These are phyloP conservation scores for Bombyx mandarina DNA, from an alignment of 1,140 invertebrate genomes.

Conservation along the genomic window DNA sequence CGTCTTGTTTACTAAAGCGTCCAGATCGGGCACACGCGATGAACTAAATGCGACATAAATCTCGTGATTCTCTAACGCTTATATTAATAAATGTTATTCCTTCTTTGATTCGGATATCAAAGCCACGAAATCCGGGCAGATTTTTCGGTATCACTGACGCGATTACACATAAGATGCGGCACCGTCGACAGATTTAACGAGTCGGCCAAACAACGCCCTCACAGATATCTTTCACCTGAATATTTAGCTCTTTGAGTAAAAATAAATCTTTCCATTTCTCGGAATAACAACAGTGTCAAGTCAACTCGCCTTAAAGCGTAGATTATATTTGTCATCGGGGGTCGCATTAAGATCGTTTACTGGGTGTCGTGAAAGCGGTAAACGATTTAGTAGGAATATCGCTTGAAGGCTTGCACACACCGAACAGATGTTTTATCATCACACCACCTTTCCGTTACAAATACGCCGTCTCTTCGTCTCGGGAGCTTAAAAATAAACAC, in stretches of 20 bases:
- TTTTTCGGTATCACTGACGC: slow-evolving; percentile 48
- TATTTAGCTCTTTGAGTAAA: slow-evolving; percentile 63
- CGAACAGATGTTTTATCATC: slow-evolving; percentile 50
- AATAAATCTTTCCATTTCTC: slow-evolving; percentile 60
- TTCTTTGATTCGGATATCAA: slow-evolving; percentile 55
- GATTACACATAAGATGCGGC: slow-evolving; percentile 35
- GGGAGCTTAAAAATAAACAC: slow-evolving; percentile 30
- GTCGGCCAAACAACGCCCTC: slow-evolving; percentile 37
- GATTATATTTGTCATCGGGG: slow-evolving; percentile 65
- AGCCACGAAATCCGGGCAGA: slow-evolving; percentile 39
- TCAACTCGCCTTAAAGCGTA: slow-evolving; percentile 52
- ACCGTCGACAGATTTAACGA: slow-evolving; percentile 56
- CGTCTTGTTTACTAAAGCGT: too few species aligned
- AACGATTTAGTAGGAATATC: slow-evolving; percentile 32
- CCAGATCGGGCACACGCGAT: too few species aligned
- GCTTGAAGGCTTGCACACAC: slow-evolving; percentile 22
- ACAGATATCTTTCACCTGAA: slow-evolving; percentile 64
- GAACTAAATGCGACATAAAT: too few species aligned
- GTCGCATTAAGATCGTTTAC: slow-evolving; percentile 45
- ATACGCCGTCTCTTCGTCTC: slow-evolving; percentile 22
- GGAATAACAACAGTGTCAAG: slow-evolving; percentile 62
- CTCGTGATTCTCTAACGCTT: slow-evolving; percentile 1
- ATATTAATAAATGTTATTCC: slow-evolving; percentile 46
- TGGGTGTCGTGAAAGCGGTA: slow-evolving; percentile 34
- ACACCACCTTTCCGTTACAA: slow-evolving; percentile 24